Evolutionary conservation across 2,888 invertebrate species (phyloP).

Genomic region (Lycia hirtaria): DNA sequence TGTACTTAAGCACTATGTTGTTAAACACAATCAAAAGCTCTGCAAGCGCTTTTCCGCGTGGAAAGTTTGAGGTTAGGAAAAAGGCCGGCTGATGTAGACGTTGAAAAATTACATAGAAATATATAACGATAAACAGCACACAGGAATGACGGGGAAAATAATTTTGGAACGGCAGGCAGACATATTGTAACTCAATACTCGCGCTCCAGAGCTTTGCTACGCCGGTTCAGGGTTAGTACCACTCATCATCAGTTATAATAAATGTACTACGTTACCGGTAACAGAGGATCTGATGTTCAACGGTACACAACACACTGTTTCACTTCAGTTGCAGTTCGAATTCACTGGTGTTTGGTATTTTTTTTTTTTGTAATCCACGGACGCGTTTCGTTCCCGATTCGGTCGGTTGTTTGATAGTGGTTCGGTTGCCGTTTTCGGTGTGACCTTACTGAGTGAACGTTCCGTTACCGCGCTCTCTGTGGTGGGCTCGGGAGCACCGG

Average conservation of each 20-base stretch:
- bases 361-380: constrained; percentile 59
- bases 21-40: constrained; percentile 38
- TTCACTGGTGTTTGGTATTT: too few relatives aligned
- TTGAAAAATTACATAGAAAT: constrained; percentile 49
- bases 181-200: constrained; percentile 80
- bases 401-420: constrained; percentile 52
- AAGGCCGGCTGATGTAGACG: constrained; percentile 53
- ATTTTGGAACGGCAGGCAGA: constrained; percentile 76
- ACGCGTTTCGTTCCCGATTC: constrained; percentile 60
- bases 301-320: constrained; percentile 75
- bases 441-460: constrained; percentile 72
- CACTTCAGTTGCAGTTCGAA: constrained; percentile 66
- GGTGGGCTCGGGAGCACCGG: constrained; percentile 74
- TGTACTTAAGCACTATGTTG: constrained; percentile 33
- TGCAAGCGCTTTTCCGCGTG: constrained; percentile 31
- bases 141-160: constrained; percentile 64
- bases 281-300: constrained; percentile 65
- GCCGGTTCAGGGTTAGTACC: constrained; percentile 52
- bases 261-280: constrained; percentile 71
- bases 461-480: constrained; percentile 76
- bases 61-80: constrained; percentile 68
- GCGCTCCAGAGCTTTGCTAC: constrained; percentile 69
- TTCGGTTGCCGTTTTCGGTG: constrained; percentile 60
- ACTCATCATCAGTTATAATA: constrained; percentile 55
- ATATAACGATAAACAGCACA: constrained; percentile 48